These are phyloP conservation scores for Phaenicophaeus curvirostris DNA, from an alignment of 2,797 vertebrate species.

Conservation along the genomic window DNA sequence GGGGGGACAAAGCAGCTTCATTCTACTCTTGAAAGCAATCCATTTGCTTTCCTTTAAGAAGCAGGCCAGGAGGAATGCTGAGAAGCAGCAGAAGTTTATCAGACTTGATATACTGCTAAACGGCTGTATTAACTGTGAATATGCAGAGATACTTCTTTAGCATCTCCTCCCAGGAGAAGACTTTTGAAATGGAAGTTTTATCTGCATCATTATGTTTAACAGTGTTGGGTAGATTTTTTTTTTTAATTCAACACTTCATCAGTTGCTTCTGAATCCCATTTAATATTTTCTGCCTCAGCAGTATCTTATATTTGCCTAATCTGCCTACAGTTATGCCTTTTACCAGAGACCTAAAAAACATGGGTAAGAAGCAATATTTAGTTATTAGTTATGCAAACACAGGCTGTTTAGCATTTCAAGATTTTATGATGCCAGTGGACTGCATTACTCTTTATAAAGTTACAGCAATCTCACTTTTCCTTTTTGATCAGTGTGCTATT, in stretches of 20 bases:
- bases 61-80: neutral
- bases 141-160: neutral
- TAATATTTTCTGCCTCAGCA: neutral
- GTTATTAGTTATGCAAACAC: neutral
- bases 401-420: neutral
- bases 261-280: neutral
- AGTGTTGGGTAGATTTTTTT: neutral
- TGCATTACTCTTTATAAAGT: neutral
- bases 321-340: neutral
- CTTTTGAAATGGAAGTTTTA: neutral
- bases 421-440: neutral
- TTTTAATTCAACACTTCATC: neutral
- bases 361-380: neutral
- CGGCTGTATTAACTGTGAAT: neutral
- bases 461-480: neutral
- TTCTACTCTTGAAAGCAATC: conserved; percentile 2
- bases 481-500: neutral
- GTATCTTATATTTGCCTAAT: neutral
- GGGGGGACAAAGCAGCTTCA: neutral
- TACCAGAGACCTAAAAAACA: neutral
- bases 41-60: neutral
- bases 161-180: neutral
- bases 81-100: neutral
- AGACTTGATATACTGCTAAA: neutral
- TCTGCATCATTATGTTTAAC: neutral